phyloP scores from a whole-genome alignment of 2,888 invertebrate species.

The Timandra comae region DNA sequence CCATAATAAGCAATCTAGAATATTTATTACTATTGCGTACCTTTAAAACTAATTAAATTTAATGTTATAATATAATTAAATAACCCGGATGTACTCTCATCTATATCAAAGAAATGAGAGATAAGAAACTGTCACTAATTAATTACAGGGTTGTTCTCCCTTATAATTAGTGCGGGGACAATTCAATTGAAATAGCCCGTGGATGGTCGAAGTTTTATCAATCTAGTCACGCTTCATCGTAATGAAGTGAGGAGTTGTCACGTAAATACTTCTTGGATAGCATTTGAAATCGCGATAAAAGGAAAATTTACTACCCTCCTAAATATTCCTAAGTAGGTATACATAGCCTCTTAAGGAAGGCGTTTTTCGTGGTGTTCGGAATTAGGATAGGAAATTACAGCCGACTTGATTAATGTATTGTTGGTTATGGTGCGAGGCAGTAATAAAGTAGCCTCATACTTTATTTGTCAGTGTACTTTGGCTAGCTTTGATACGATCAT shows the following conservation, averaged over 20 bases:
- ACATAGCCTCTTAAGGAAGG: constrained; percentile 19
- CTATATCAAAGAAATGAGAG: constrained; percentile 4
- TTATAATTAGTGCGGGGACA: constrained; percentile 25
- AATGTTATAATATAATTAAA: constrained; percentile 27
- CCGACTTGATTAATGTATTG: constrained; percentile 22
- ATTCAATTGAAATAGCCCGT: constrained; percentile 35
- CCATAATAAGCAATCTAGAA: constrained; percentile 5
- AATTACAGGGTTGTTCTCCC: constrained; percentile 9
- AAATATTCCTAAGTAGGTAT: constrained; percentile 37
- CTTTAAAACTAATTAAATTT: constrained; percentile 5
- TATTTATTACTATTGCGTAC: constrained; percentile 11
- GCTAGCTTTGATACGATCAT: background rate
- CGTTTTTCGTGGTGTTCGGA: constrained; percentile 25
- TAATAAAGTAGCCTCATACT: background rate
- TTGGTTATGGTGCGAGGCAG: constrained; percentile 14
- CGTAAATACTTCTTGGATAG: constrained; percentile 53
- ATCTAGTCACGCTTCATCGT: constrained; percentile 53
- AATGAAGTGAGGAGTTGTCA: constrained; percentile 69
- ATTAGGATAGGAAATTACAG: constrained; percentile 25
- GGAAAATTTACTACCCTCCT: constrained; percentile 55
- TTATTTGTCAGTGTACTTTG: background rate
- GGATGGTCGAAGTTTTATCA: constrained; percentile 48
- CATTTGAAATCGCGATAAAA: constrained; percentile 65
- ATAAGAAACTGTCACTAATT: constrained; percentile 6
- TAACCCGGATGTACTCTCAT: background rate